Conservation (phyloP, 2,797 vertebrate genomes). For the Anguilla megastoma region DNA sequence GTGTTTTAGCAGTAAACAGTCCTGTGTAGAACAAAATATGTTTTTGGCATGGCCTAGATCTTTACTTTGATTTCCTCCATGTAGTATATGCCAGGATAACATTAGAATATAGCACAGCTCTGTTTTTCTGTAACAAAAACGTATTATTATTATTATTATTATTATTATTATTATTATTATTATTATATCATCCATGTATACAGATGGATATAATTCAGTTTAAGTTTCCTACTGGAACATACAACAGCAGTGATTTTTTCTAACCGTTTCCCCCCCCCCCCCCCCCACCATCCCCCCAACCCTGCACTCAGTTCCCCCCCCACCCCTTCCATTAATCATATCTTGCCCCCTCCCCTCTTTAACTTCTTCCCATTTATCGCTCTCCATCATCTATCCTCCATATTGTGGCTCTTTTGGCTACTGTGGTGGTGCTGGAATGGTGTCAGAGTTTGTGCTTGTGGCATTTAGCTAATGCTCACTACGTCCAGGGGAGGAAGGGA, state of each 20-base stretch:
- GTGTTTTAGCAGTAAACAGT: not conserved
- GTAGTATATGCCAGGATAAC: not conserved
- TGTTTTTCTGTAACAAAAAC: not conserved
- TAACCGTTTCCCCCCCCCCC: not conserved
- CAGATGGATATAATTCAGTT: not conserved
- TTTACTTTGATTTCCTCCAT: not conserved
- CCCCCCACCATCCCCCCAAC: not conserved
- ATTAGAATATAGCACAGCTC: not conserved
- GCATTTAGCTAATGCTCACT: slow-evolving; percentile 53
- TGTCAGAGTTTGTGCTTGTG: slow-evolving; percentile 57
- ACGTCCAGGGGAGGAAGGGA: slow-evolving; percentile 38
- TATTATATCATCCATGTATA: not conserved
- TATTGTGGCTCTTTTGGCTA: slow-evolving; percentile 46
- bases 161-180: not conserved
- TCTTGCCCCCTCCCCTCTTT: slow-evolving; percentile 15
- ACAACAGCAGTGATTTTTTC: not conserved
- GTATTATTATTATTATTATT: not conserved
- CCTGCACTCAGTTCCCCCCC: not conserved
- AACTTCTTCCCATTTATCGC: slow-evolving; percentile 29
- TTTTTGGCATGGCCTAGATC: not conserved
- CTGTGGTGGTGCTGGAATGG: slow-evolving; percentile 42
- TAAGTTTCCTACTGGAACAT: not conserved
- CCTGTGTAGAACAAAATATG: not conserved
- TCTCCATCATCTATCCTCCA: slow-evolving; percentile 47
- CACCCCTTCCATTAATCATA: not conserved